Evolutionary conservation across 2,797 vertebrate genomes (phyloP).

Genomic region (Semotilus atromaculatus): DNA sequence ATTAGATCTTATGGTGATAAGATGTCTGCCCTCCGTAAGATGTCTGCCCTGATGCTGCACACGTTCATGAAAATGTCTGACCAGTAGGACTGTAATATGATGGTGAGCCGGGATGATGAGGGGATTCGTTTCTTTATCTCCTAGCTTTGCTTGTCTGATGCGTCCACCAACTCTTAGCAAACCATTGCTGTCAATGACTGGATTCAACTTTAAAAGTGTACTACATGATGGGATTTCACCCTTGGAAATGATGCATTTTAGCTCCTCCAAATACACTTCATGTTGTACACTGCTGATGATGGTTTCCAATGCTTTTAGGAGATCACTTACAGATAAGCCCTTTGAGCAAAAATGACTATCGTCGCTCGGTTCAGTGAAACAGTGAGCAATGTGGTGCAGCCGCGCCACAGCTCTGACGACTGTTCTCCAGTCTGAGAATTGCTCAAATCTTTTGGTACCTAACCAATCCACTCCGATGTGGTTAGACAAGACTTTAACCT

Average conservation of each 20-base stretch:
- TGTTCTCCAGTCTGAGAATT: conserved; percentile 8
- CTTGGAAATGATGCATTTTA: background rate
- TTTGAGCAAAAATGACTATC: background rate
- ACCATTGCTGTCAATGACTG: background rate
- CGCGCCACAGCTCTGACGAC: background rate
- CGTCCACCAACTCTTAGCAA: background rate
- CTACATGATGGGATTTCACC: background rate
- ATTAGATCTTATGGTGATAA: background rate
- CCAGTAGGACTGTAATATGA: background rate
- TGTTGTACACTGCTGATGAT: conserved; percentile 5
- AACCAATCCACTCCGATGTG: background rate
- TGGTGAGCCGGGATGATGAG: background rate
- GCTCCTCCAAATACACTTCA: background rate
- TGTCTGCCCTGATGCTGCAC: background rate
- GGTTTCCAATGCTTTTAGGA: background rate
- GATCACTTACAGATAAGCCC: background rate
- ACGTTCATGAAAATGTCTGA: background rate
- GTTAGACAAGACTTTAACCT: background rate
- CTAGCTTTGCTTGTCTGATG: background rate
- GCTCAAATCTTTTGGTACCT: background rate
- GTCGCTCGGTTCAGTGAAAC: background rate
- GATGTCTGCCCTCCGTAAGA: no score
- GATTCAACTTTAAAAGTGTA: background rate
- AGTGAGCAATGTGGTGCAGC: background rate
- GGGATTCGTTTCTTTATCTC: background rate